Evolutionary conservation across 2,797 vertebrate species (phyloP).

Genomic region (Valencia hispanica): DNA sequence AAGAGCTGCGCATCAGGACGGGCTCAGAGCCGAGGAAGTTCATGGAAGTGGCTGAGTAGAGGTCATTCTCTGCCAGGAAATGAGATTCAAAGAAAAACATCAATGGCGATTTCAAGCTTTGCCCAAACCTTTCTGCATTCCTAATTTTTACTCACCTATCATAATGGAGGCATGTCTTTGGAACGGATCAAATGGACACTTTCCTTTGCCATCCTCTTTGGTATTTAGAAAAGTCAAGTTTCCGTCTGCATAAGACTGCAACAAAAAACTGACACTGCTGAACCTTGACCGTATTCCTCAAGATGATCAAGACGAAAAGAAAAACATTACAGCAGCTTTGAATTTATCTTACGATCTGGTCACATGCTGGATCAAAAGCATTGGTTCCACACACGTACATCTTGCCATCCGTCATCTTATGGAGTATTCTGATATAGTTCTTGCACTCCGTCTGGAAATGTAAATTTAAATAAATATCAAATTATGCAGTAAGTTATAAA

Average conservation of each 20-base stretch:
- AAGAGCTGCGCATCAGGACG: constrained; percentile 74
- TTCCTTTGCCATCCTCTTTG: constrained; percentile 81
- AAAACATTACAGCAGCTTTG: not conserved
- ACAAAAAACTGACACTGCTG: not conserved
- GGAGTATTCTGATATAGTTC: constrained; percentile 84
- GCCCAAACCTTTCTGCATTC: not conserved
- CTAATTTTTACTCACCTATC: constrained; percentile 73
- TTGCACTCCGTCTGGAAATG: constrained; percentile 81
- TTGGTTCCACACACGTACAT: constrained; percentile 86
- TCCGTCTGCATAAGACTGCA: constrained; percentile 71
- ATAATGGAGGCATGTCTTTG: constrained; percentile 80
- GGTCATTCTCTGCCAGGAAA: constrained; percentile 68
- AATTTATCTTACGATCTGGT: constrained; percentile 78
- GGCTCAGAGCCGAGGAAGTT: constrained; percentile 86
- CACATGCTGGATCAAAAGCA: constrained; percentile 82
- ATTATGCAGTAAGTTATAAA: not conserved
- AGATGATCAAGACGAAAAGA: not conserved
- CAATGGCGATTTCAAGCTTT: not conserved
- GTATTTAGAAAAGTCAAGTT: constrained; percentile 69
- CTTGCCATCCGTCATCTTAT: constrained; percentile 66
- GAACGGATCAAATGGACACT: constrained; percentile 85
- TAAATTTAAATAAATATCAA: constrained; percentile 11
- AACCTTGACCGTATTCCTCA: not conserved
- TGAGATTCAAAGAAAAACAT: not conserved
- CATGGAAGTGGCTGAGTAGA: constrained; percentile 85